Evolutionary conservation across 2,797 vertebrate genomes (phyloP).

Genomic region (Phoxinus dragarum): DNA sequence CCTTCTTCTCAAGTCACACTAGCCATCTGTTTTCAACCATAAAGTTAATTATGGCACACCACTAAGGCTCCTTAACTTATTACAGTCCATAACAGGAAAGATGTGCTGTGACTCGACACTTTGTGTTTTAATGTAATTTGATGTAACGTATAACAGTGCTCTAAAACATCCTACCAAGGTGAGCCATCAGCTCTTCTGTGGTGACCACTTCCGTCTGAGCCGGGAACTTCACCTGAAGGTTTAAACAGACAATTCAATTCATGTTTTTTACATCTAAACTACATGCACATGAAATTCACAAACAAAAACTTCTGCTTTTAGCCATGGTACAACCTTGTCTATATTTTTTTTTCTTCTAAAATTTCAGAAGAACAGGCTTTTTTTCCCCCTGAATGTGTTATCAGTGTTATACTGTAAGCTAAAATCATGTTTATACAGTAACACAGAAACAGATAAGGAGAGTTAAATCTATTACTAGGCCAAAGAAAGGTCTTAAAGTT

Average conservation of each 20-base stretch:
- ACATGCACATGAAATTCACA: not conserved
- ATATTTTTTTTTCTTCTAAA: not conserved
- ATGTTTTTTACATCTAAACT: not conserved
- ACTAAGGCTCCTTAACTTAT: not conserved
- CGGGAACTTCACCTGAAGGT: conserved; percentile 87
- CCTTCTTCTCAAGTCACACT: conserved; percentile 10
- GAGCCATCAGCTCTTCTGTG: conserved; percentile 91
- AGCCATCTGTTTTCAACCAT: conserved; percentile 19
- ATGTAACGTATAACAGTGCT: not conserved
- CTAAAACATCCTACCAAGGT: conserved; percentile 82
- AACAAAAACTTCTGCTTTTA: not conserved
- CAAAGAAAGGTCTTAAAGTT: not conserved
- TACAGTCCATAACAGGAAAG: not conserved
- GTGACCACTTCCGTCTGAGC: conserved; percentile 90
- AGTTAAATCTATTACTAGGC: not conserved
- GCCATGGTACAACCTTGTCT: not conserved
- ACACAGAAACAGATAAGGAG: not conserved
- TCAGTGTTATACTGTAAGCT: not conserved
- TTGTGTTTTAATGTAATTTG: not conserved
- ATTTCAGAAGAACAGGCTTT: not conserved
- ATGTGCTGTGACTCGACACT: not conserved
- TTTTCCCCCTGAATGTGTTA: not conserved
- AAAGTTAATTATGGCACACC: not conserved
- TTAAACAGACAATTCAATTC: not conserved
- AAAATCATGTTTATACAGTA: conserved; percentile 1